Percentiles rank a stretch among this genome's conserved stretches.
Evolutionary conservation across 2,797 vertebrate species (phyloP).

Genomic region (Borostomias antarcticus): DNA sequence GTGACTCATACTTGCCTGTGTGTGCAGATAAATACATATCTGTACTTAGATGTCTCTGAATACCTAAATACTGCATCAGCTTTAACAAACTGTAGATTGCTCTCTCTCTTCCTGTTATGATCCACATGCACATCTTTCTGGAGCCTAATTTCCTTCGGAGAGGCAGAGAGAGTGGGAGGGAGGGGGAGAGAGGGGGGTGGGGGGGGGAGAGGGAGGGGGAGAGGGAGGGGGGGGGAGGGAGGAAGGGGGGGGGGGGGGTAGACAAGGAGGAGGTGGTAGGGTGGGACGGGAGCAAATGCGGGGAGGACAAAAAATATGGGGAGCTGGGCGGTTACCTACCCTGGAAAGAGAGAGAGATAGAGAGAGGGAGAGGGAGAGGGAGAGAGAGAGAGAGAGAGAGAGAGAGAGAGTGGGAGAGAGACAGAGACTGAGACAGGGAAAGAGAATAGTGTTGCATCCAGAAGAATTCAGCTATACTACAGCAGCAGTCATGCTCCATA

Average conservation of each 20-base stretch:
- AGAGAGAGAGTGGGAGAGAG: constrained; percentile 4
- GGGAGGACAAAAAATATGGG: constrained; percentile 63
- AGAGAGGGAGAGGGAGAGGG: constrained; percentile 21
- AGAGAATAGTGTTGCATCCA: constrained; percentile 54
- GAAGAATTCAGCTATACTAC: constrained; percentile 48
- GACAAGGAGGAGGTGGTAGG: constrained; percentile 51
- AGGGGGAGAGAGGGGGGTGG: constrained; percentile 30
- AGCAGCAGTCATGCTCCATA: constrained; percentile 28
- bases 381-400: not conserved
- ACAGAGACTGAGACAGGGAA: constrained; percentile 12
- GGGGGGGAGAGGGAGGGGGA: constrained; percentile 19
- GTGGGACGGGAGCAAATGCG: constrained; percentile 59
- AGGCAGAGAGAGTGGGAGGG: constrained; percentile 19
- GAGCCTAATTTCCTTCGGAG: constrained; percentile 12
- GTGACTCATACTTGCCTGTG: constrained; percentile 23
- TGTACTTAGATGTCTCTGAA: constrained; percentile 1
- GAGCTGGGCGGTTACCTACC: constrained; percentile 60
- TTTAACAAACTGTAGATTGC: constrained; percentile 51
- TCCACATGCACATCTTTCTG: too few species aligned
- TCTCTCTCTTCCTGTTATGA: constrained; percentile 47
- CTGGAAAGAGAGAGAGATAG: constrained; percentile 38
- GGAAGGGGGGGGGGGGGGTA: constrained; percentile 22
- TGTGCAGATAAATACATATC: constrained; percentile 24
- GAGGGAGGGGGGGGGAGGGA: constrained; percentile 20
- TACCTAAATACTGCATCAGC: constrained; percentile 53